Evolutionary conservation across 2,113 vertebrate species (phyloP).

Genomic region (Ictalurus punctatus): DNA sequence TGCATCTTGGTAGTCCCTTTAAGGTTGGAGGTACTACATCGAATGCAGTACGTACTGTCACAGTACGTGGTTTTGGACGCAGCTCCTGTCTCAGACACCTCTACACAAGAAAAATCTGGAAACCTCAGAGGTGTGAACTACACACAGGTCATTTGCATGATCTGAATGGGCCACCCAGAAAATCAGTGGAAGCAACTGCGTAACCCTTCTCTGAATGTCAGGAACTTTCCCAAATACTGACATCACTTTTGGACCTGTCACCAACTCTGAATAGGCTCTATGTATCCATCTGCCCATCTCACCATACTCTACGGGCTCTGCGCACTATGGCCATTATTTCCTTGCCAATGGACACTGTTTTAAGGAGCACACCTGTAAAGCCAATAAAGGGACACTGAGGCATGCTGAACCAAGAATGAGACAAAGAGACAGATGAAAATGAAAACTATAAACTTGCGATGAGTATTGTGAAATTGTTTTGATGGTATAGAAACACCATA

Average conservation of each 20-base stretch:
- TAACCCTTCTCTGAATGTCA: neutral
- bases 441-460: neutral
- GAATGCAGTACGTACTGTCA: too few species aligned
- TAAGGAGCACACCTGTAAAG: neutral
- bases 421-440: constrained; percentile 5
- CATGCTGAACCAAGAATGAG: neutral
- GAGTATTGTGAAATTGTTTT: neutral
- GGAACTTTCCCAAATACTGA: neutral
- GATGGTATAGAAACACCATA: neutral
- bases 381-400: neutral
- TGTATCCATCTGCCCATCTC: neutral
- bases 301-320: neutral
- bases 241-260: neutral
- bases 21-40: too few species aligned
- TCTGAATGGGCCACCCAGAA: neutral
- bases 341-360: constrained; percentile 11
- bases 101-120: neutral
- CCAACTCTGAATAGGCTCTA: neutral
- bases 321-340: neutral
- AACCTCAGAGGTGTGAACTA: neutral
- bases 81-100: neutral
- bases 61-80: too few species aligned
- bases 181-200: neutral
- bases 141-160: neutral
- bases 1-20: too few species aligned